A percentile compares a stretch with the other conserved stretches of the same genome.
phyloP scores from a whole-genome alignment of 1,140 invertebrate species.

The Solenopsis fugax region DNA sequence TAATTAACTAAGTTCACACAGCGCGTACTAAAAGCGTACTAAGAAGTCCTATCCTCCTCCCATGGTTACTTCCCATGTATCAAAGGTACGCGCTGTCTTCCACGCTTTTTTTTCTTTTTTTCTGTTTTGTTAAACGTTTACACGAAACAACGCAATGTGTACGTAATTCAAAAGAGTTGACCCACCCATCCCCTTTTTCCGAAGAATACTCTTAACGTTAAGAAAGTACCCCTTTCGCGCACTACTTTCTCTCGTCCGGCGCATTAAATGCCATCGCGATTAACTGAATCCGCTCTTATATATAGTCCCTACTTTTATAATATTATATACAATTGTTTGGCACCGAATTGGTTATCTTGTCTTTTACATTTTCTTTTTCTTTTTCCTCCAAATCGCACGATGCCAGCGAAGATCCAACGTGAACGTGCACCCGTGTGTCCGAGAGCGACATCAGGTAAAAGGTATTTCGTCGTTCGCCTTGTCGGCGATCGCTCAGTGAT shows the following conservation, averaged over 20 bases:
- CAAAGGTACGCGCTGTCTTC: conserved; percentile 61
- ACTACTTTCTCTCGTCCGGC: conserved; percentile 29
- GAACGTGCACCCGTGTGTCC: conserved; percentile 53
- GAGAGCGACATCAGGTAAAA: conserved; percentile 20
- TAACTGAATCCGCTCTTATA: conserved; percentile 57
- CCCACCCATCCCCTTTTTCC: neutral
- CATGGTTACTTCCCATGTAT: conserved; percentile 60
- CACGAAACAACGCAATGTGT: conserved; percentile 51
- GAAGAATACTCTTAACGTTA: conserved; percentile 25
- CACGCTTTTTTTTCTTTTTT: conserved; percentile 29
- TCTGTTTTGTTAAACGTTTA: conserved; percentile 36
- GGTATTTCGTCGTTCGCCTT: neutral
- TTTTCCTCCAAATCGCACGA: conserved; percentile 51
- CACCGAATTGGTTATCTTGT: conserved; percentile 80
- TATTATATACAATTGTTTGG: conserved; percentile 86
- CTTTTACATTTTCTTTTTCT: neutral
- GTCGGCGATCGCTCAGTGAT: conserved; percentile 32
- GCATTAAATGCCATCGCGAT: conserved; percentile 65
- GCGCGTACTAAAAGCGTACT: conserved; percentile 83
- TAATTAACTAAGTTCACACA: conserved; percentile 81
- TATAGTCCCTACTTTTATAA: conserved; percentile 80
- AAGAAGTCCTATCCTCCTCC: conserved; percentile 71
- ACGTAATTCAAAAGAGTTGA: conserved; percentile 60
- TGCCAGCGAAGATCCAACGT: conserved; percentile 70
- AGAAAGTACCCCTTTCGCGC: conserved; percentile 15